Base-by-base conservation (phyloP, 2,888 invertebrate species). In the Stomorhina lunata region DNA sequence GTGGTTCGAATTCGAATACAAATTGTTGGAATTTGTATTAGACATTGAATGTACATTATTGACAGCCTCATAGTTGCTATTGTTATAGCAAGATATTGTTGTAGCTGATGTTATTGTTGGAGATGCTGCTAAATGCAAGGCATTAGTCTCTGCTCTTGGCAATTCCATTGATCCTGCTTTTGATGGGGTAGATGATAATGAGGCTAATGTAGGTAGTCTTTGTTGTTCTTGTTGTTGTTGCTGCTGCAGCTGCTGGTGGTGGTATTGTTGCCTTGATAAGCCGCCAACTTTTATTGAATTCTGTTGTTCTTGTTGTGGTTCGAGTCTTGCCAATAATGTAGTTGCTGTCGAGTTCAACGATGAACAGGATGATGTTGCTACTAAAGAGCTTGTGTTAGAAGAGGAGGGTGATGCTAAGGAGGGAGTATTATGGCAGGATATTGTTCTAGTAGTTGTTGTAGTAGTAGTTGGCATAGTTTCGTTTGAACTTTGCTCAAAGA, bases 31-130 rank as follows among this genome's bases (percentile, higher is more conserved):
- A 50, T 68, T 72, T 50, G 63, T 53, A 27, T 71, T 61, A 50
- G 78, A 55, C 10, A 45, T 29, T 59, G 40, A 29, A 40, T 69
- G 57, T 61, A 63, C 66, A 84, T 84, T 80, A 77, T 82, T 82
- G 66, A 50, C 73, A 40, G 61, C 50, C n/a, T 80, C 80, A 78
- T 73, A 76, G 40, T 48, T 59, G 50, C 5, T 76, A 20, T 57
- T 43, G 20, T 55, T 50, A 34, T 45, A 48, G 71, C 15, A 45
- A 2, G 72, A 79, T 65, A 69, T 65, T 37, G 45, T 17, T 40
- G 48, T 40, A 45, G 77, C 4, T 37, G 63, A 10, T n/a, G 45
- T 34, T 17, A 17, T 65, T n/a, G 53, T 4, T 34, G 66, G 9
- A 12, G 65, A 1, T 45, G 37, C 9, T 69, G 55, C 29, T n/a